Base-by-base conservation (phyloP, 53 echinoderm and acorn worm genomes). In the Zoroaster sp. region DNA sequence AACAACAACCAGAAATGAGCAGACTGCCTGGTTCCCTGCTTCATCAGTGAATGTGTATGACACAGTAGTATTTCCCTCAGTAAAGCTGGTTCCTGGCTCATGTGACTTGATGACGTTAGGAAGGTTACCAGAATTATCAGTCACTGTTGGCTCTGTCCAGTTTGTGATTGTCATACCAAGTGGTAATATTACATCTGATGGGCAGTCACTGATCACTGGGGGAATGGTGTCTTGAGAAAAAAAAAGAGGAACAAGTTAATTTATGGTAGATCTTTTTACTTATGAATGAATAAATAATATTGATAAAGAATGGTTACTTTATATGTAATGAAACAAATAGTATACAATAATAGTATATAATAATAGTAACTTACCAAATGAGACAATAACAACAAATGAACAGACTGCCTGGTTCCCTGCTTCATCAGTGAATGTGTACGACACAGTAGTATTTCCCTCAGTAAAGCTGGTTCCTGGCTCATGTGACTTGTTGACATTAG, bases 401-500 rank as follows among this genome's bases (percentile, higher is more conserved):
- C 91, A 91, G 3, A 23, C 17, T 37, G 52, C 78, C 30, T 45
- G 21, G 66, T 91, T 91, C 1, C 91, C 93, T 31, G 40, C 52
- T 42, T 6, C 77, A 80, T 94, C 94, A 6, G 78, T 46, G 53
- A 91, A 94, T 43, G 89, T 85, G 86, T 94, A 94, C 1, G 32
- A 35, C 12, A 91, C 88, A 2, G 23, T 41, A 4, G 94, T 91
- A 3, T 43, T 59, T 17, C 91, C 91, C 28, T 88, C 79, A 45
- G 91, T 47, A 47, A 89, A 91, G 10, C 4, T 77, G 36, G 79
- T 37, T 1, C 94, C 91, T 13, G 74, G 72, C 14, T 53, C 38
- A 54, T 77, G 73, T 4, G 76, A 90, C n/a, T 69, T 45, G 43
- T 28, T 36, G 46, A 89, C 69, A 2, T 4, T 63, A 39, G 87